Evolutionary conservation across 1,140 invertebrate species (phyloP), one percentile per base, ranked within the genome.

Genomic region (Aphaenogaster floridana): DNA sequence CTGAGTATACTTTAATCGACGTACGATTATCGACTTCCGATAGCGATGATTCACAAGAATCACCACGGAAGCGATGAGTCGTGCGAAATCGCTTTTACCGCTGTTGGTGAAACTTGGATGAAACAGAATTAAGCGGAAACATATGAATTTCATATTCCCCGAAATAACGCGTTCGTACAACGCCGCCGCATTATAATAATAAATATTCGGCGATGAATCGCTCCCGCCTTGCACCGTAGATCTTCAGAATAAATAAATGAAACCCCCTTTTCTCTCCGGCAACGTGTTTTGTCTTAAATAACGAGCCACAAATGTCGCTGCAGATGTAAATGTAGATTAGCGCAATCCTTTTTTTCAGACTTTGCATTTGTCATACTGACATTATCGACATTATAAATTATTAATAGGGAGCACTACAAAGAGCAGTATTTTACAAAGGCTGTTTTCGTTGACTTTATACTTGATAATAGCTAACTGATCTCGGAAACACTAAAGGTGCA

Each of bases 141-240:
- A 13, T 8, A 54, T 57, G 71, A 57, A 13, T 57, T 39, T 54
- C 34, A 39, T 21, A 52, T 7, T 76, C 13, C 50, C 11, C 9
- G 34, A 57, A 76, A 57, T 76, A 39, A 54, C 50, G 34, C 17
- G 13, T 48, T 48, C 42, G 42, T 36, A 39, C 28, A 54, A 74
- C 71, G 34, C 48, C 11, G n/a, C 72, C 17, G n/a, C 34, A 57
- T 76, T 57, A 57, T 13, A 34, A 76, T 76, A 74, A 74, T 34
- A 74, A 74, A 74, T 74, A 74, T 39, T 74, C 71, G 21, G 21
- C 69, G 69, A 50, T 69, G 42, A 3, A 48, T 48, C 21, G 28
- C 17, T 7, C 34, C 17, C 17, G 71, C 8, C 13, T 74, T 36
- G 28, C 34, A 21, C 13, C n/a, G 17, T 36, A 57, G 34, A 39